phyloP scores from a whole-genome alignment of 2,113 vertebrate species.

The Coryphaenoides rupestris region DNA sequence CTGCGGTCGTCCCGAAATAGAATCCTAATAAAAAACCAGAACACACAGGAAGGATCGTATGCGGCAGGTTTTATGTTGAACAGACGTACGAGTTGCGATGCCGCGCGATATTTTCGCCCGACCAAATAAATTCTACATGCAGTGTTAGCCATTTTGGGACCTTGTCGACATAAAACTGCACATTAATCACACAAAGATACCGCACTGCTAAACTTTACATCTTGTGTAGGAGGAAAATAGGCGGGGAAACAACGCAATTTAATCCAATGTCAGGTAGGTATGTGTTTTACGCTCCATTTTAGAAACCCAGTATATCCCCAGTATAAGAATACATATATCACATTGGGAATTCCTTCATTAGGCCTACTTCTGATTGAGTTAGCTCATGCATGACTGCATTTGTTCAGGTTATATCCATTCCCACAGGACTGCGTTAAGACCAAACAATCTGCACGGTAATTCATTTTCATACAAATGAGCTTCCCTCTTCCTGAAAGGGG shows the following conservation, averaged over 20 bases:
- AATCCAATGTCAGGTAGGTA: slow-evolving; percentile 12
- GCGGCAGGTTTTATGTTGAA: too few relatives aligned
- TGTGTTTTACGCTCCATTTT: slow-evolving; percentile 11
- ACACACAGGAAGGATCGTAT: too few relatives aligned
- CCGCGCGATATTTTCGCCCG: too few relatives aligned
- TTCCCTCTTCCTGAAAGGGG: slow-evolving; percentile 25
- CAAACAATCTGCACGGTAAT: slow-evolving; percentile 35
- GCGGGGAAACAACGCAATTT: too few relatives aligned
- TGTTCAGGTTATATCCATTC: slow-evolving; percentile 19
- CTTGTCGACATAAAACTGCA: too few relatives aligned
- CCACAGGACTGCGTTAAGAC: slow-evolving; percentile 29
- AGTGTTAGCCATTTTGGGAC: too few relatives aligned
- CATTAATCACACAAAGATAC: too few relatives aligned
- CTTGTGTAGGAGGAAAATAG: too few relatives aligned
- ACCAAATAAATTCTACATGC: too few relatives aligned
- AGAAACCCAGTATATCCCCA: slow-evolving; percentile 2
- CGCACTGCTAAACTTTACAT: too few relatives aligned
- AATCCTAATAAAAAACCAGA: neutral
- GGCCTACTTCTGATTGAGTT: slow-evolving; percentile 35
- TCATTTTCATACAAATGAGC: slow-evolving; percentile 46
- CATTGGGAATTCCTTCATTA: slow-evolving; percentile 35
- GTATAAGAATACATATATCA: slow-evolving; percentile 6
- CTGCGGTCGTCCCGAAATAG: slow-evolving; percentile 5
- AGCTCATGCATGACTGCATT: slow-evolving; percentile 28
- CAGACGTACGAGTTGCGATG: too few relatives aligned